Conservation (phyloP, 2,888 invertebrate species). For the Rhorus exstirpatorius region DNA sequence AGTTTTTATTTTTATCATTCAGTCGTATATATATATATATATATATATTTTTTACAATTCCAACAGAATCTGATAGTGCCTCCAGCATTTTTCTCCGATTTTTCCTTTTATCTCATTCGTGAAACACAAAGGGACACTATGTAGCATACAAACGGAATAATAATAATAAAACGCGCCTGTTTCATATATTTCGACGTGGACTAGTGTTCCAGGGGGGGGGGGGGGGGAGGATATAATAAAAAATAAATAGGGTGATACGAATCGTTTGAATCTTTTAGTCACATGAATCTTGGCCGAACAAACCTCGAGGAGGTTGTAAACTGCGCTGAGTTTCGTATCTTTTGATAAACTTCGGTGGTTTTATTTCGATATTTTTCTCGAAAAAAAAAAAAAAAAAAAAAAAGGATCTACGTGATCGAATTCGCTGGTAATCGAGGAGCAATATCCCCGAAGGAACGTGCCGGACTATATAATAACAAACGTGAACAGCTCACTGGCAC, state of each 20-base stretch:
- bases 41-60: slow-evolving; percentile 78
- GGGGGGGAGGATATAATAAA: slow-evolving; percentile 77
- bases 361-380: too few species aligned
- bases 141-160: slow-evolving; percentile 72
- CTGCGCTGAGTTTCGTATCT: too few species aligned
- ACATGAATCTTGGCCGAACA: slow-evolving; percentile 26
- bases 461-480: slow-evolving; percentile 55
- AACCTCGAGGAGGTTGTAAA: slow-evolving; percentile 16
- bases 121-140: slow-evolving; percentile 64
- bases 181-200: slow-evolving; percentile 78
- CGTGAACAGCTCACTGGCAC: slow-evolving; percentile 64
- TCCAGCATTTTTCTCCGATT: slow-evolving; percentile 74
- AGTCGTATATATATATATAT: slow-evolving; percentile 74
- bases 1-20: slow-evolving; percentile 74
- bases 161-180: slow-evolving; percentile 58
- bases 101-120: slow-evolving; percentile 50
- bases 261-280: slow-evolving; percentile 26
- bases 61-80: slow-evolving; percentile 81
- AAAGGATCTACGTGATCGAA: neutral
- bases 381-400: too few species aligned
- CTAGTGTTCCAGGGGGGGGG: too few species aligned
- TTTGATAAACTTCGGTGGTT: too few species aligned
- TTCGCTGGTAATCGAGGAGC: slow-evolving; percentile 12
- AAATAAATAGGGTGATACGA: slow-evolving; percentile 72
- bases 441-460: slow-evolving; percentile 22